Evolutionary conservation across 2,113 vertebrate species (phyloP), one percentile per base, ranked within the genome.

Genomic region (Loxodonta africana): DNA sequence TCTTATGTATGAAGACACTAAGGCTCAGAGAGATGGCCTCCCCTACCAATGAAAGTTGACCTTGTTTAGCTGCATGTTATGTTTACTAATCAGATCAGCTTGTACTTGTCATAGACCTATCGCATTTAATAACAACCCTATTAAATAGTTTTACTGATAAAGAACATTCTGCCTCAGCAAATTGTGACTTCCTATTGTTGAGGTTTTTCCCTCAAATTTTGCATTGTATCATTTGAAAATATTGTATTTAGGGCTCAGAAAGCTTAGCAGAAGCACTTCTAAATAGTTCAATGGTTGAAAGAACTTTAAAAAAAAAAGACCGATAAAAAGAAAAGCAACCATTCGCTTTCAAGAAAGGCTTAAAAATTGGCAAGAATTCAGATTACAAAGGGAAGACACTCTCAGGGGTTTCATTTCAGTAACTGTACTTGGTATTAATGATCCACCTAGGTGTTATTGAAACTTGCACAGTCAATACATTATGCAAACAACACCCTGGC

Each of bases 371-470:
- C 97, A 96, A 71, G 44, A 86, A 83, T 92, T 96, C 77, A 48
- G 12, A 51, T 83, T 95, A 86, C 62, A 89, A 69, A 91, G 14
- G 18, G 44, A 95, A 92, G 82, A 83, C 65, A 69, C 28, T 94
- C 95, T 94, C 82, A 17, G 86, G 69, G 62, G 84, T 33, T 89
- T 82, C 93, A 74, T 86, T 96, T 97, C 30, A 67, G 69, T 95
- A 96, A 97, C 92, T 81, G 82, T 96, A 95, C 85, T 74, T 80
- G 57, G 78, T 90, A 95, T 97, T 95, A 94, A 97, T 91, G 73
- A 96, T 95, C 74, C 51, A 1, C 88, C 6, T 18, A 83, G 63
- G 33, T 95, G 86, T 69, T 97, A 91, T 93, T 97, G 97, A 95
- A 97, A 91, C 71, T 93, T 23, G 73, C 82, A 93, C 0, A 0